Percentiles rank a stretch among this genome's conserved stretches.
Conservation (phyloP, 2,113 vertebrate species). For the Entelurus aequoreus region DNA sequence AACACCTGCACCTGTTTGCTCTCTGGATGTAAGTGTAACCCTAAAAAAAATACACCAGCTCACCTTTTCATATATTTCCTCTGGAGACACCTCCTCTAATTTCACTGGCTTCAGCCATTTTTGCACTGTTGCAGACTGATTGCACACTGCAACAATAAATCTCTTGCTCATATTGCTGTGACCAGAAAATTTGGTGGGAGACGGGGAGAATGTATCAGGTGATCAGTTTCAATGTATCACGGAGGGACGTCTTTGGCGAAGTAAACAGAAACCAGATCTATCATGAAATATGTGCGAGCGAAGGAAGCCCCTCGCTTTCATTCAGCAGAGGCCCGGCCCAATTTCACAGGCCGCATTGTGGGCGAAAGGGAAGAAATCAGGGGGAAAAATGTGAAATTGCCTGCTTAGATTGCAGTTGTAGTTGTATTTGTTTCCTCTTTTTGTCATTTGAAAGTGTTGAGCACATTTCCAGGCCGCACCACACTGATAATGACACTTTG, state of each 20-base stretch:
- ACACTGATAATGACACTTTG: conserved; percentile 64
- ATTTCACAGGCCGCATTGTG: conserved; percentile 79
- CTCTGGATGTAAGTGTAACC: conserved; percentile 3
- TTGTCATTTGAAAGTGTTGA: conserved; percentile 72
- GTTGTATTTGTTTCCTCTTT: conserved; percentile 78
- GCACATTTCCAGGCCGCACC: conserved; percentile 60
- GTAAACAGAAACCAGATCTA: conserved; percentile 73
- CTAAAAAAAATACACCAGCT: conserved; percentile 7
- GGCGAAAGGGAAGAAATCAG: conserved; percentile 76
- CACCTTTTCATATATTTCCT: conserved; percentile 21
- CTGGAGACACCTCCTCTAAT: conserved; percentile 14
- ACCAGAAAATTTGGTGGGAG: conserved; percentile 28
- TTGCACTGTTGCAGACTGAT: conserved; percentile 21
- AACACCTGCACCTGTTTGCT: conserved; percentile 3
- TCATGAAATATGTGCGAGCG: conserved; percentile 60
- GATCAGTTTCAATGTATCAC: conserved; percentile 56
- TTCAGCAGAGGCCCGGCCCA: conserved; percentile 75
- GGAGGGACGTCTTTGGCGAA: conserved; percentile 51
- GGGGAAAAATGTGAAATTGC: conserved; percentile 80
- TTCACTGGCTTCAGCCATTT: conserved; percentile 18
- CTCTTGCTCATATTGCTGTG: conserved; percentile 44
- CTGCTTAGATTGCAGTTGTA: conserved; percentile 80
- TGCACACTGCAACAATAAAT: conserved; percentile 31
- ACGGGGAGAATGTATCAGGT: conserved; percentile 49
- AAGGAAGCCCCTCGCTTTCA: conserved; percentile 70